These are phyloP conservation scores for Caloenas nicobarica DNA, from an alignment of 2,113 vertebrate genomes.

Conservation along the genomic window DNA sequence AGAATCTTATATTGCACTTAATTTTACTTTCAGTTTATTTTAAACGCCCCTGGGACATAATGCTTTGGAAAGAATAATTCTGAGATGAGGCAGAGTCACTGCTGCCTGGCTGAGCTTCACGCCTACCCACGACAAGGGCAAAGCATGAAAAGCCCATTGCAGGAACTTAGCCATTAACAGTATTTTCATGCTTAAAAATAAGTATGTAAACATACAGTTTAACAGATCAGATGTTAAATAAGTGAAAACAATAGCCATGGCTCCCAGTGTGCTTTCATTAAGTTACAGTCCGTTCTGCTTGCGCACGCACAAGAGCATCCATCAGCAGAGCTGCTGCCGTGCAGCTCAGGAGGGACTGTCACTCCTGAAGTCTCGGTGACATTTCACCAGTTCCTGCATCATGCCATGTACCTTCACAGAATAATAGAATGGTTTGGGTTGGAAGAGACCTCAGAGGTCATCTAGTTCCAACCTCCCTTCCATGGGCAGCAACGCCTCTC, in stretches of 20 bases:
- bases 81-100: neutral
- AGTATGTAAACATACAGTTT: neutral
- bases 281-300: neutral
- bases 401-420: too few relatives aligned
- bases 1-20: neutral
- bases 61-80: neutral
- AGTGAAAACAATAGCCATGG: neutral
- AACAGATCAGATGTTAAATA: neutral
- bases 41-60: neutral
- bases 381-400: neutral
- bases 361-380: neutral
- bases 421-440: too few relatives aligned
- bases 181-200: neutral
- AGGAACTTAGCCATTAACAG: neutral
- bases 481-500: too few relatives aligned
- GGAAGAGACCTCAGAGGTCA: too few relatives aligned
- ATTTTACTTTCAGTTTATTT: neutral
- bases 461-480: too few relatives aligned
- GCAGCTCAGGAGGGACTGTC: neutral
- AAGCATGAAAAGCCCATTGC: neutral
- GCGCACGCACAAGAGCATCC: neutral
- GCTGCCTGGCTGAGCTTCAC: neutral
- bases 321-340: neutral
- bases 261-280: neutral
- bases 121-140: neutral